Base-by-base conservation (phyloP, 2,888 invertebrate genomes). In the Allacma fusca region DNA sequence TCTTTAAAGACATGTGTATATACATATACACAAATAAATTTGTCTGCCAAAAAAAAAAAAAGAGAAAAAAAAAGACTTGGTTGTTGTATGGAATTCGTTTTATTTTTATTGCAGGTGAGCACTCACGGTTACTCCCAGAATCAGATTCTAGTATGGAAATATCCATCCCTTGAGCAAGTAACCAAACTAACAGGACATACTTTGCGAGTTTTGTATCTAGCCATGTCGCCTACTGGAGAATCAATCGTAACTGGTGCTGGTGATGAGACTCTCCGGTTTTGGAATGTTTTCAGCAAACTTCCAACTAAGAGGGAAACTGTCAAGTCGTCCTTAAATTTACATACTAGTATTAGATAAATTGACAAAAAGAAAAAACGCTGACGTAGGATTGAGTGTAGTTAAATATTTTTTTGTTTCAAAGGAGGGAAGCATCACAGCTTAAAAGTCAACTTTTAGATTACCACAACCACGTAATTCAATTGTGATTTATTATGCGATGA, bases 61-160 rank as follows among this genome's bases (percentile, higher is more conserved):
- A n/a, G n/a, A n/a, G 50, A 50, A 19, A n/a, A 4, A 50, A 50
- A 50, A 50, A 9, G 4, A 19, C 16, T 50, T 50, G 1, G 2
- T 5, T 50, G 7, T 50, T 50, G 4, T 50, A 50, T 50, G 50
- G 50, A 50, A 50, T 50, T 50, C 50, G 50, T 50, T 50, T 50
- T 50, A 2, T 50, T 50, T 50, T 50, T 50, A 50, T 50, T 57
- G n/a, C 76, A 88, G 89, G 89, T 90, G 70, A 97, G 96, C 85
- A 98, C 98, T 0, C 98, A 98, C 87, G 98, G 98, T 19, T 98
- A 98, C 87, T 97, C 97, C 23, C 98, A 98, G 88, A 98, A 98
- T 88, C 98, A 98, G 88, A 98, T 99, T 83, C 89, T 98, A 59
- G 97, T 98, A 4, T 99, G 98, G 98, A 98, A 98, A 86, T 98